phyloP scores from a whole-genome alignment of 2,888 invertebrate genomes.

The Petrolisthes cinctipes region DNA sequence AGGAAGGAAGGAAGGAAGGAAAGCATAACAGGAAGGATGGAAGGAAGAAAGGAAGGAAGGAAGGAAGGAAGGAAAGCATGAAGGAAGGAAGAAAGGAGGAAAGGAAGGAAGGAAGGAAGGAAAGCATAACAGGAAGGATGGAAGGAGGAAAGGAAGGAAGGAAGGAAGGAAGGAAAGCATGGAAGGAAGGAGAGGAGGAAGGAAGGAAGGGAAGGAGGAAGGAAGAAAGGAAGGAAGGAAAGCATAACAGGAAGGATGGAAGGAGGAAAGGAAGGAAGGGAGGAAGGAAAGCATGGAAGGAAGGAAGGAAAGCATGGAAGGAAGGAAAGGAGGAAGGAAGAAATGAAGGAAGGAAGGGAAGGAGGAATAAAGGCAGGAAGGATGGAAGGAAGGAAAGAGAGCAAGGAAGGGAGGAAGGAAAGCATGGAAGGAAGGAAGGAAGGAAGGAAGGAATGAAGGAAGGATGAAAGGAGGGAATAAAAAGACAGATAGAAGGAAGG shows the following conservation, averaged over 20 bases:
- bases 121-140: not conserved
- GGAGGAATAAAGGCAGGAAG: too few relatives aligned
- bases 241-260: too few relatives aligned
- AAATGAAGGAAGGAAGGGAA: constrained; percentile 7
- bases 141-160: not conserved
- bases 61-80: not conserved
- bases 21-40: not conserved
- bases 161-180: not conserved
- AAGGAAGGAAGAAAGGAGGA: not conserved
- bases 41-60: not conserved
- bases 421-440: too few relatives aligned
- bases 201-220: not conserved
- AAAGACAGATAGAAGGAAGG: too few relatives aligned
- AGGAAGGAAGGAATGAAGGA: not conserved
- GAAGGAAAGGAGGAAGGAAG: constrained; percentile 21
- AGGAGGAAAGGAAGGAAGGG: constrained; percentile 4
- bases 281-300: constrained; percentile 1
- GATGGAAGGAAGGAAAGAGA: not conserved
- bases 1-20: not conserved
- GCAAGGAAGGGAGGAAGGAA: not conserved
- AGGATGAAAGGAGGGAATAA: too few relatives aligned
- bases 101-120: not conserved
- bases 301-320: constrained; percentile 3
- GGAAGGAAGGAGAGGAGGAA: not conserved
- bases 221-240: not conserved